These are phyloP conservation scores for Lepisosteus oculatus DNA, from an alignment of 2,113 vertebrate genomes.

Conservation along the genomic window DNA sequence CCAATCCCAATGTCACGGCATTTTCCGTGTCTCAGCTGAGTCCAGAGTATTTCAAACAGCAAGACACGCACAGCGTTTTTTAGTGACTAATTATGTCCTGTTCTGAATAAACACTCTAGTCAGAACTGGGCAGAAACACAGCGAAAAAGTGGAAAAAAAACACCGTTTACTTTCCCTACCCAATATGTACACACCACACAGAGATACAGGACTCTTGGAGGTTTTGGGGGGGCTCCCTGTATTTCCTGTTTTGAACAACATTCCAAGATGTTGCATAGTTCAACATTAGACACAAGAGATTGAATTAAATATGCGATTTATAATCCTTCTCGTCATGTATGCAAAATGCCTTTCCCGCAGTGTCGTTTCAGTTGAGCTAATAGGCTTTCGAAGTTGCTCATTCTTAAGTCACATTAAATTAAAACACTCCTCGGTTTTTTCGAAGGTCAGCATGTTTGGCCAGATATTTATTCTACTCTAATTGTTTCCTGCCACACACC, in stretches of 20 bases:
- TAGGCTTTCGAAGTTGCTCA: constrained; percentile 2
- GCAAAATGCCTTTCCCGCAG: constrained; percentile 4
- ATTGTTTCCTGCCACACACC: constrained; percentile 43
- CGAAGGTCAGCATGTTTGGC: constrained; percentile 13
- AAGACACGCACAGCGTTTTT: neutral
- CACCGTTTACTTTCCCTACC: neutral
- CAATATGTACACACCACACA: neutral
- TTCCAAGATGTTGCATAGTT: neutral
- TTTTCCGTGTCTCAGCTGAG: neutral
- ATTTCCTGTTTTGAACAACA: neutral
- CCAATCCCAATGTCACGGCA: no score
- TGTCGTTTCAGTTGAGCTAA: constrained; percentile 11
- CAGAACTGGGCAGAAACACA: neutral
- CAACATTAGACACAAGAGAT: neutral
- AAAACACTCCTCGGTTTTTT: neutral
- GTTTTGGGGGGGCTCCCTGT: neutral
- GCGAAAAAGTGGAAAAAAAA: neutral
- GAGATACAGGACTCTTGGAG: neutral
- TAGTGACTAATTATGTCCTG: neutral
- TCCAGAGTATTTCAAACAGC: neutral
- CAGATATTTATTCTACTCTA: neutral
- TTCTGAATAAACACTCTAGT: neutral
- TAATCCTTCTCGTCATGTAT: neutral
- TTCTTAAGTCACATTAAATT: constrained; percentile 20
- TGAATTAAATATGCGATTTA: neutral